These are phyloP conservation scores for Acropora tenuis DNA, from an alignment of 64 coral and sea anemone species.

Conservation along the genomic window DNA sequence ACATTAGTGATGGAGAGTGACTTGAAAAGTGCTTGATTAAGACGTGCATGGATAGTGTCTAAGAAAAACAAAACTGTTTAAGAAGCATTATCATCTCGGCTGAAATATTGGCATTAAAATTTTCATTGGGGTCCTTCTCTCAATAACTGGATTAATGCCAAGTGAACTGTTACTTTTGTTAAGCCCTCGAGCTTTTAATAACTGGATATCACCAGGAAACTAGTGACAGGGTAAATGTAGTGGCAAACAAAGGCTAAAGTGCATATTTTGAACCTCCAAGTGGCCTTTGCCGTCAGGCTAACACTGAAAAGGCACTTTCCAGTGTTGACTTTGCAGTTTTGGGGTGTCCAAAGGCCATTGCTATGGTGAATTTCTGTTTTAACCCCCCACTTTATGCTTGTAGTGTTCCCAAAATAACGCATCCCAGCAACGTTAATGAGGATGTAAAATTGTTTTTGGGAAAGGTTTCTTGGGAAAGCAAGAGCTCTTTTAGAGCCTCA, in stretches of 20 bases:
- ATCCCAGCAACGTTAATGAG: not conserved
- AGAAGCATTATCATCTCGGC: not conserved
- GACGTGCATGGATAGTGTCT: not conserved
- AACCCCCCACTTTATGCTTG: not conserved
- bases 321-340: constrained; percentile 4
- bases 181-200: not conserved
- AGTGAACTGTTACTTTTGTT: not conserved
- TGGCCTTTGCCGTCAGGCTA: not conserved
- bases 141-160: not conserved
- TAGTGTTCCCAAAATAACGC: not conserved
- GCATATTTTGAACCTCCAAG: not conserved
- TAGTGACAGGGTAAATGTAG: not conserved
- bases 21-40: not conserved
- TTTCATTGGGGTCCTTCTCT: not conserved
- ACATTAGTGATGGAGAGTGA: not conserved
- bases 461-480: not conserved
- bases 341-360: not conserved
- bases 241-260: not conserved
- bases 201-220: not conserved
- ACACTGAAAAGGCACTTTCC: not conserved
- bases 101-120: not conserved
- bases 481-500: not conserved
- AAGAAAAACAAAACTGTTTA: not conserved
- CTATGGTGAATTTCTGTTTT: not conserved
- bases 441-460: not conserved